Conservation (phyloP, 2,113 vertebrate species). For the Xyrauchen texanus region DNA sequence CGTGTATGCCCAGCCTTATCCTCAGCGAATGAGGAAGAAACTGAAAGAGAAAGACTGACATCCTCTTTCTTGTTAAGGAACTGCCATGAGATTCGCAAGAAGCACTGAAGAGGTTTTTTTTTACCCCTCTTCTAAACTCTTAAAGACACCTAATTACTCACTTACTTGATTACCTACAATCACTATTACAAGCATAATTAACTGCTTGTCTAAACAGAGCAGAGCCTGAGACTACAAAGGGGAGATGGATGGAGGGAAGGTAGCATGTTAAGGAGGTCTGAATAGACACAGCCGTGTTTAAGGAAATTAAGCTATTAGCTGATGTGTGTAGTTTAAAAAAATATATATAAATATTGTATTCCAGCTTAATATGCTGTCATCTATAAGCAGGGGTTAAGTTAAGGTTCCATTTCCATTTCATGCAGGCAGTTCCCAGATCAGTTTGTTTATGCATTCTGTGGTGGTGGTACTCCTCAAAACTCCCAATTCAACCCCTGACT, state of each 20-base stretch:
- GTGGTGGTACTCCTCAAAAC: too few species aligned
- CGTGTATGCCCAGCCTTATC: background rate
- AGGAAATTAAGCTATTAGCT: background rate
- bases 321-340: too few species aligned
- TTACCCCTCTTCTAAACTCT: slow-evolving; percentile 15
- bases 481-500: too few species aligned
- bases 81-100: background rate
- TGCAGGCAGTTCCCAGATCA: too few species aligned
- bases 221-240: background rate
- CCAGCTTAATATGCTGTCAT: too few species aligned
- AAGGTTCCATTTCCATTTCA: too few species aligned
- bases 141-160: slow-evolving; percentile 47
- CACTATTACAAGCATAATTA: slow-evolving; percentile 38
- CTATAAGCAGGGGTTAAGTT: too few species aligned
- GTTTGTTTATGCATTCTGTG: too few species aligned
- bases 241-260: background rate
- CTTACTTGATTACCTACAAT: slow-evolving; percentile 36
- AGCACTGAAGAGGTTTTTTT: background rate
- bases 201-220: slow-evolving; percentile 39
- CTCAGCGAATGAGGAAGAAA: background rate
- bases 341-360: too few species aligned
- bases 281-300: background rate
- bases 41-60: background rate
- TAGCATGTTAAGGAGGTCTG: background rate
- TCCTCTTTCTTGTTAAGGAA: background rate